Base-by-base conservation (phyloP, 2,797 vertebrate genomes). In the Salmo trutta region DNA sequence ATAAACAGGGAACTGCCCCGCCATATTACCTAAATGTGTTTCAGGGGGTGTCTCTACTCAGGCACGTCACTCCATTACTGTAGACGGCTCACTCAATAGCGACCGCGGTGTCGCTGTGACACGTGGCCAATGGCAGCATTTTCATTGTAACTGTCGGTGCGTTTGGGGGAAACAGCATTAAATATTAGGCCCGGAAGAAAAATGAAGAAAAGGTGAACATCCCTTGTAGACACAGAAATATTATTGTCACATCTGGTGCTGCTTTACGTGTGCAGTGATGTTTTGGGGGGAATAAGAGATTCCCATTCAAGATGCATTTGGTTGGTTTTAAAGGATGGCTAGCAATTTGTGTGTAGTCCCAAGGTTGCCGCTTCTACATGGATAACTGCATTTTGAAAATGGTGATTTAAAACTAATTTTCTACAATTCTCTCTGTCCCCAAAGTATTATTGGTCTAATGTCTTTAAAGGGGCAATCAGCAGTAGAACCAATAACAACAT, bases 1-100 rank as follows among this genome's bases (percentile, higher is more conserved):
- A 93, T 96, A 96, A 97, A 97, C 95, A 95, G 94, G 94, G 93
- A 93, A 21, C 83, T 76, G 81, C 88, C 84, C 91, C 90, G 71
- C 93, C 90, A 93, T 80, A 95, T 93, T 88, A 95, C 93, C 90
- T 78, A 89, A 82, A 92, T 88, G 87, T 89, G 89, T 90, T 87
- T 88, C 69, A 77, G 80, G 84, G 84, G 82, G 85, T 73, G 82
- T 88, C 84, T 84, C 79, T 83, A 77, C 78, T 75, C 41, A 74
- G 83, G 70, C 84, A 83, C 72, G 82, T 91, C 91, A 91, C 91
- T 93, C 89, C 89, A 92, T 93, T 89, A 93, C 90, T 73, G 74
- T 21, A 81, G 86, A 86, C 77, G 82, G 82, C 88, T 90, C 88
- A 88, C 87, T 88, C 79, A 86, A 87, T 83, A 75, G 85, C 47